Conservation (phyloP, 2,888 invertebrate genomes). For the Zygaena filipendulae region DNA sequence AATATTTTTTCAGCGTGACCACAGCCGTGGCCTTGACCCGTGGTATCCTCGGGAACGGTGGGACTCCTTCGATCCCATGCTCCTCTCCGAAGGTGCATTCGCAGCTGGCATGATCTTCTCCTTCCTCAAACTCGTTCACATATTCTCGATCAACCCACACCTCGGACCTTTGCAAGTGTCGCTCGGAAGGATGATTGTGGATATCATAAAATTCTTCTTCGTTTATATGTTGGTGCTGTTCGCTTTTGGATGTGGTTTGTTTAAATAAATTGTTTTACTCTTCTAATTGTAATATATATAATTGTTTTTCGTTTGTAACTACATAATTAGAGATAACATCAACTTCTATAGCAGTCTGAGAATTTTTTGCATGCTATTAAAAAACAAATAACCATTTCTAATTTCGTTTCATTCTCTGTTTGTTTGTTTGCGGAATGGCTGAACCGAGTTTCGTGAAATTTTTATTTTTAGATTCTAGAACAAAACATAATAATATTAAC, state of each 20-base stretch:
- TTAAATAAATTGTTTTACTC: too few species aligned
- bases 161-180: constrained; percentile 95
- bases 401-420: too few species aligned
- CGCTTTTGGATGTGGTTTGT: constrained; percentile 93
- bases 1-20: constrained; percentile 73
- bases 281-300: not conserved
- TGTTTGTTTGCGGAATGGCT: too few species aligned
- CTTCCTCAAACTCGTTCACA: constrained; percentile 94
- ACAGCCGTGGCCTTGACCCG: constrained; percentile 76
- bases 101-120: constrained; percentile 98
- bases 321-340: too few species aligned
- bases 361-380: too few species aligned
- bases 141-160: constrained; percentile 97
- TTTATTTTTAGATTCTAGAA: too few species aligned
- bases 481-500: too few species aligned
- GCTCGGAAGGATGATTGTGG: constrained; percentile 91
- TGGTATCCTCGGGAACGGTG: constrained; percentile 91
- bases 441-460: too few species aligned
- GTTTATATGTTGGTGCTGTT: constrained; percentile 93
- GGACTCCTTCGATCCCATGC: constrained; percentile 96
- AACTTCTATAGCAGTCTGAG: too few species aligned
- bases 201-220: constrained; percentile 96
- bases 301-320: too few species aligned
- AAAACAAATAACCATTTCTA: too few species aligned
- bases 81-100: constrained; percentile 93